Evolutionary conservation across 2,113 vertebrate genomes (phyloP).

Genomic region (Fulmarus glacialis): DNA sequence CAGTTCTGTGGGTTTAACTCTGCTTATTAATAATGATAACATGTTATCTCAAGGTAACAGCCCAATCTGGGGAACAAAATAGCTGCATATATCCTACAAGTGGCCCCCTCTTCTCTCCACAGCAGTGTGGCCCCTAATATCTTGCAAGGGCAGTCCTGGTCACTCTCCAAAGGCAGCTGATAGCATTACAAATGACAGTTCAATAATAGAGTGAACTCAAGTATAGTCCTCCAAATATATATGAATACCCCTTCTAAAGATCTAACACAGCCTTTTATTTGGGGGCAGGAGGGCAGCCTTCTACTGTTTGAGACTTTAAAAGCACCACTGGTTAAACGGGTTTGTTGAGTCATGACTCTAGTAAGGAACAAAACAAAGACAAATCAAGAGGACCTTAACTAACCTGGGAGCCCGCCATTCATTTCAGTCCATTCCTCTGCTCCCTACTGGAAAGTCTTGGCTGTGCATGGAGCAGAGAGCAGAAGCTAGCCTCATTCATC

Average conservation of each 20-base stretch:
- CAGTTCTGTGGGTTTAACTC: not conserved
- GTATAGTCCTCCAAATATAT: not conserved
- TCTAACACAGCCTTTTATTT: not conserved
- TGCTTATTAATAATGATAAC: not conserved
- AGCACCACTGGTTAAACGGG: not conserved
- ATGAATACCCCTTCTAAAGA: not conserved
- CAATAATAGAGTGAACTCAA: not conserved
- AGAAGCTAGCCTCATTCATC: constrained; percentile 12
- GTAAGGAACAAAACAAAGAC: constrained; percentile 28
- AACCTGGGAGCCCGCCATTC: not conserved
- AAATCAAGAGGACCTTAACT: not conserved
- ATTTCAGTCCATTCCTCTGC: not conserved
- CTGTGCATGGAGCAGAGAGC: not conserved
- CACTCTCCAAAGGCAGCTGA: not conserved
- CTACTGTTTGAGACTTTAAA: not conserved
- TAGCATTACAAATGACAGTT: not conserved
- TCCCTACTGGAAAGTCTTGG: not conserved
- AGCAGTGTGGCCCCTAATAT: not conserved
- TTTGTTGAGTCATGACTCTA: not conserved
- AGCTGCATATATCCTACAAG: not conserved
- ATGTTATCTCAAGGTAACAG: not conserved
- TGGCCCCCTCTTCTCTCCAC: not conserved
- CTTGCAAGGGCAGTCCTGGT: not conserved
- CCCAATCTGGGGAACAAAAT: not conserved
- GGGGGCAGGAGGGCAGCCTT: not conserved